A percentile compares a stretch with the other conserved stretches of the same genome.
These are phyloP conservation scores for Elanus axillaris DNA, from an alignment of 2,113 vertebrate genomes.

Conservation along the genomic window DNA sequence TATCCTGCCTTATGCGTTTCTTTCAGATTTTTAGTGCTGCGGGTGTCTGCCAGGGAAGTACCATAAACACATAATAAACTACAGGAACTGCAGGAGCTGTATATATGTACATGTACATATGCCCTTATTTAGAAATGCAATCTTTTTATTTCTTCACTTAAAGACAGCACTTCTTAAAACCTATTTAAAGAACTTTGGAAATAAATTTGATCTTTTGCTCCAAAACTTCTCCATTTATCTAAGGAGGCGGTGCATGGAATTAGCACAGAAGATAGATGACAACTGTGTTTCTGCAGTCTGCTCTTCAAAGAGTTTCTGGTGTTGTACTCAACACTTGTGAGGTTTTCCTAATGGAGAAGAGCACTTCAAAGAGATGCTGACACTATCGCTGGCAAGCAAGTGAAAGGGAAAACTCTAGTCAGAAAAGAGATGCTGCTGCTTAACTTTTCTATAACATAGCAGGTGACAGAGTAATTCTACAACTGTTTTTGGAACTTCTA, in stretches of 20 bases:
- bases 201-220: neutral
- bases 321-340: neutral
- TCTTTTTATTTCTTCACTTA: neutral
- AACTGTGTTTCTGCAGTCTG: neutral
- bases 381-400: neutral
- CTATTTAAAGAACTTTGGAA: neutral
- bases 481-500: neutral
- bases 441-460: neutral
- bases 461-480: neutral
- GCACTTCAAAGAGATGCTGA: neutral
- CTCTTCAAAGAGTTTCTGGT: neutral
- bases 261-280: neutral
- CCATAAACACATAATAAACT: neutral
- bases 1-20: neutral
- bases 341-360: neutral
- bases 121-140: neutral
- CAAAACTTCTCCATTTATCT: neutral
- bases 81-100: neutral
- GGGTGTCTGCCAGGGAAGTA: neutral
- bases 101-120: accelerated
- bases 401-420: neutral
- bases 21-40: neutral
- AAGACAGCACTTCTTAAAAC: no score
- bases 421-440: neutral
- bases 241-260: neutral